Evolutionary conservation across 2,888 invertebrate species (phyloP), one percentile per base, ranked within the genome.

Genomic region (Galerucella nymphaeae): DNA sequence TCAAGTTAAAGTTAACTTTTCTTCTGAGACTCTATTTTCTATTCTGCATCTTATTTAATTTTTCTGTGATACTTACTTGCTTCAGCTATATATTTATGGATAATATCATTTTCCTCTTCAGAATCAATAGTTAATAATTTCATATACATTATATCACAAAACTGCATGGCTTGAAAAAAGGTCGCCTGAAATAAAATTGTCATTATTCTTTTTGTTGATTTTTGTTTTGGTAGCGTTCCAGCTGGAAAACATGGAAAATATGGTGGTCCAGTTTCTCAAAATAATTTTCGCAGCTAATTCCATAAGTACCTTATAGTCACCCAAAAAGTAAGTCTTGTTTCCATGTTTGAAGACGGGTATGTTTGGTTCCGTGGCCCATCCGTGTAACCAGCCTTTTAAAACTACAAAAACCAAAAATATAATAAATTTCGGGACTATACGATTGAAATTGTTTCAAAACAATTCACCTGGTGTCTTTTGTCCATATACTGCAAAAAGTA

Each of bases 101-200:
- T 53, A n/a, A 18, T 38, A 18, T 42, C 30, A 50, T 71, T 71
- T 18, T 67, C 71, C 30, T 71, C 71, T 62, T 66, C 63, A 0
- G 71, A 67, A 6, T 67, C 66, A 30, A 71, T 71, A 16, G 63
- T 66, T 6, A 71, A 30, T 9, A 71, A 55, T 62, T 71, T 66
- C 71, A 71, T 71, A 18, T 71, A 61, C 50, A 71, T 48, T 14
- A 71, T 62, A 55, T 63, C 55, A 57, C 71, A 71, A 48, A 71
- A 63, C 30, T 71, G 71, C n/a, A 61, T n/a, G 10, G 71, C 66
- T 57, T 66, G 57, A 11, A 57, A 42, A 20, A 66, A 66, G 11
- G 20, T 57, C 45, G 66, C 66, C 66, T 66, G 23, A 42, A 65
- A 65, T 14, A 53, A 6, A 18, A 48, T 14, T 1, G 11, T 42